A percentile compares a stretch with the other conserved stretches of the same genome.
phyloP scores from a whole-genome alignment of 2,797 vertebrate genomes.

The Hapalemur alaotrensis region DNA sequence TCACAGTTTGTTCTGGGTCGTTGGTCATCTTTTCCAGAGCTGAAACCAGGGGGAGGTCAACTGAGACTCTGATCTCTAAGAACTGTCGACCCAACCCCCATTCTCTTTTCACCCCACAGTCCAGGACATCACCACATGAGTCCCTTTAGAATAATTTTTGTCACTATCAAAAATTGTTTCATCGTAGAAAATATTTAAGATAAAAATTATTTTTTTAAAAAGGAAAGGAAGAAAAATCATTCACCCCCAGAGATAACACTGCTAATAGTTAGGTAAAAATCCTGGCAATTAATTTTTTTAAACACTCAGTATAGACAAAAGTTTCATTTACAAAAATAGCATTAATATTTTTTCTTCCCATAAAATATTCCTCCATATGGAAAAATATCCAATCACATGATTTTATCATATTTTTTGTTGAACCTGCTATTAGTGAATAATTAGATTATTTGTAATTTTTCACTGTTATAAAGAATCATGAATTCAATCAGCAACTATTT shows the following conservation, averaged over 20 bases:
- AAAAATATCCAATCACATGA: background rate
- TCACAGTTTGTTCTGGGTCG: background rate
- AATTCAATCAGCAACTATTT: background rate
- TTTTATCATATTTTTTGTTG: background rate
- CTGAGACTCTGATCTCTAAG: background rate
- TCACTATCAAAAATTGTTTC: background rate
- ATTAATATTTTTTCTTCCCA: background rate
- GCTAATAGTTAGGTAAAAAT: background rate
- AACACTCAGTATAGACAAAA: background rate
- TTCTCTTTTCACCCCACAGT: background rate
- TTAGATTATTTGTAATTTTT: background rate
- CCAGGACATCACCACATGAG: background rate
- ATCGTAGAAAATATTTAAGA: background rate
- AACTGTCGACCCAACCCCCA: background rate
- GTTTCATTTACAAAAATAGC: background rate
- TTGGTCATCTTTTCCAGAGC: background rate
- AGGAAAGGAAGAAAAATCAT: background rate
- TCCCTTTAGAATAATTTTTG: background rate
- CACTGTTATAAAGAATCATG: background rate
- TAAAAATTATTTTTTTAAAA: background rate
- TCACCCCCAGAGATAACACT: background rate
- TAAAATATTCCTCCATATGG: background rate
- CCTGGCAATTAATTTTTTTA: background rate
- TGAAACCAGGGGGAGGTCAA: background rate
- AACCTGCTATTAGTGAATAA: background rate